Percentiles rank a stretch among this genome's conserved stretches.
phyloP scores from a whole-genome alignment of 2,113 vertebrate species.

The Muscicapa adusta region DNA sequence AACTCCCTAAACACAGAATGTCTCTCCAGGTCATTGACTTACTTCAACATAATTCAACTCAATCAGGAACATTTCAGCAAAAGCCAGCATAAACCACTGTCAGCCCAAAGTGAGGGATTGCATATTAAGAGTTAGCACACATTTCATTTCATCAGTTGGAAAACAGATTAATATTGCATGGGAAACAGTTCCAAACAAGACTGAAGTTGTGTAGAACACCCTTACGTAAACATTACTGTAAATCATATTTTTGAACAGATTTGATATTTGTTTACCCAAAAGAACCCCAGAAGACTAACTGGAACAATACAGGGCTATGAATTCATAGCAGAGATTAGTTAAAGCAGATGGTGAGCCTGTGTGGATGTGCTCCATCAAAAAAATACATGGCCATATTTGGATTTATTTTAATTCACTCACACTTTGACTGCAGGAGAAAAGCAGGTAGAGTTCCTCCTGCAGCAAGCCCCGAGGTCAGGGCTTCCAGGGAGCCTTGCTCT shows the following conservation, averaged over 20 bases:
- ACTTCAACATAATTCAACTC: neutral
- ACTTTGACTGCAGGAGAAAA: neutral
- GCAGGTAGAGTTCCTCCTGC: neutral
- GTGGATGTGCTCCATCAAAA: constrained; percentile 1
- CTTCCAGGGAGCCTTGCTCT: neutral
- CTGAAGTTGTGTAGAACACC: neutral
- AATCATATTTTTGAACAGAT: neutral
- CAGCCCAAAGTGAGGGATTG: neutral
- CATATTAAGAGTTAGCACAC: neutral
- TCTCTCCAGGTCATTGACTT: neutral
- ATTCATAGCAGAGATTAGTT: constrained; percentile 20
- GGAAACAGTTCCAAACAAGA: neutral
- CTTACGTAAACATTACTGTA: neutral
- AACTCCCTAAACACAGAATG: neutral
- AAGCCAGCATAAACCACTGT: neutral
- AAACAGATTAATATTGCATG: neutral
- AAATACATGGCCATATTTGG: constrained; percentile 2
- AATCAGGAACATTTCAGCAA: neutral
- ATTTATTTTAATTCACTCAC: constrained; percentile 42
- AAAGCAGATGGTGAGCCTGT: constrained; percentile 44
- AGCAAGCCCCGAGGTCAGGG: neutral
- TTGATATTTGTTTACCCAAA: constrained; percentile 39
- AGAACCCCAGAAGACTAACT: constrained; percentile 2
- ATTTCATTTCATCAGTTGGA: neutral
- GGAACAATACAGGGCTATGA: neutral